Base-by-base conservation (phyloP, 2,888 invertebrate species). In the Apantesis nais region DNA sequence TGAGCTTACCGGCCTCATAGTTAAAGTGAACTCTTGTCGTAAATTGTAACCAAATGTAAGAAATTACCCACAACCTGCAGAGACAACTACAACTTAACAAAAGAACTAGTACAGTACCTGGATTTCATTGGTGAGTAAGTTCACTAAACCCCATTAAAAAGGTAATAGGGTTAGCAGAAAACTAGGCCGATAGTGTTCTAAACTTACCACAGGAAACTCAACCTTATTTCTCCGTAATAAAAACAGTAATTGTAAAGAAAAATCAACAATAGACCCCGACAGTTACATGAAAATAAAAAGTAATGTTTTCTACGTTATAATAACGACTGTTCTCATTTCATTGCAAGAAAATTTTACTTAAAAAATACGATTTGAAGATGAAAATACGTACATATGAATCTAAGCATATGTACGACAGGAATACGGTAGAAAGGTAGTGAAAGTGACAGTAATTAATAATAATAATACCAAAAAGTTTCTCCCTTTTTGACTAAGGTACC, bases 361-460 rank as follows among this genome's bases (percentile, higher is more conserved):
- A 76, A 70, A 78, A 81, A 76, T 60, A 61, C 76, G 76, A 76
- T 74, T 78, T 67, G 74, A 72, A n/a, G n/a, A n/a, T n/a, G n/a
- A n/a, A n/a, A n/a, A n/a, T n/a, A n/a, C n/a, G n/a, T n/a, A n/a
- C n/a, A n/a, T n/a, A n/a, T n/a, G n/a, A n/a, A n/a, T n/a, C n/a
- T n/a, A 81, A 48, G 71, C 62, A 60, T 52, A 25, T 16, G 52
- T 68, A 22, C 19, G 41, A 11, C 2, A 52, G 66, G 69, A 74
- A 76, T 66, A 67, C 66, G 68, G 67, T 62, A 68, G 41, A 70
- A 74, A 77, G 77, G 77, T 66, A 58, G n/a, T 60, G 74, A 72
- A 78, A 77, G 73, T 69, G 63, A 16, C 55, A 19, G 77, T 74
- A 78, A 81, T 80, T 80, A n/a, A n/a, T n/a, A n/a, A n/a, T n/a